Percentiles rank a stretch among this genome's conserved stretches.
Conservation (phyloP, 37 sponge, comb jelly and placozoan species). For the Theonella swinhoei region DNA sequence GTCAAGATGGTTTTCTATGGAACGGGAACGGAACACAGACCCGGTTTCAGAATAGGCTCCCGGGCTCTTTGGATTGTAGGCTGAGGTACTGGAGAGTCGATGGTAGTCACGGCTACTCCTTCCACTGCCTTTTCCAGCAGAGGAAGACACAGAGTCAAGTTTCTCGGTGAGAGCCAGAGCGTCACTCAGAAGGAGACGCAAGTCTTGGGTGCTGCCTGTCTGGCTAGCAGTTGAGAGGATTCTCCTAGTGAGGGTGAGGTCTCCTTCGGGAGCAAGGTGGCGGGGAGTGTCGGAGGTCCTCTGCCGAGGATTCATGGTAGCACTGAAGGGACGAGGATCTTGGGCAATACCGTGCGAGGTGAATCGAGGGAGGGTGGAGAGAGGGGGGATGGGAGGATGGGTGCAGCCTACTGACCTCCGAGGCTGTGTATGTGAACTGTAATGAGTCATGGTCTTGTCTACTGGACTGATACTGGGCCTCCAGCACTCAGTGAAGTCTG, state of each 20-base stretch:
- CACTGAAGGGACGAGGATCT: not conserved
- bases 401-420: not conserved
- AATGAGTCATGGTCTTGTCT: not conserved
- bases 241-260: not conserved
- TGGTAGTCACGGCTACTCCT: not conserved
- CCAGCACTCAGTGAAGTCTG: no score
- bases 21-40: not conserved
- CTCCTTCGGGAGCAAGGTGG: not conserved
- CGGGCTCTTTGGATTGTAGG: not conserved
- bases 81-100: not conserved
- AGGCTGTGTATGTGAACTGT: not conserved
- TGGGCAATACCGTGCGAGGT: not conserved
- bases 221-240: not conserved
- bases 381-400: constrained; percentile 11
- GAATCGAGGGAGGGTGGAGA: not conserved
- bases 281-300: not conserved
- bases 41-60: not conserved
- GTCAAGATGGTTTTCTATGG: not conserved
- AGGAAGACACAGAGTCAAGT: not conserved
- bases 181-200: not conserved
- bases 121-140: not conserved
- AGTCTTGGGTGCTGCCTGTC: not conserved
- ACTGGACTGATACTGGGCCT: no score
- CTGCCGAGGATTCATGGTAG: not conserved
- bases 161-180: not conserved